Percentiles rank a stretch among this genome's conserved stretches.
These are phyloP conservation scores for Cercopithecus diana DNA, from an alignment of 2,797 vertebrate genomes.

Conservation along the genomic window DNA sequence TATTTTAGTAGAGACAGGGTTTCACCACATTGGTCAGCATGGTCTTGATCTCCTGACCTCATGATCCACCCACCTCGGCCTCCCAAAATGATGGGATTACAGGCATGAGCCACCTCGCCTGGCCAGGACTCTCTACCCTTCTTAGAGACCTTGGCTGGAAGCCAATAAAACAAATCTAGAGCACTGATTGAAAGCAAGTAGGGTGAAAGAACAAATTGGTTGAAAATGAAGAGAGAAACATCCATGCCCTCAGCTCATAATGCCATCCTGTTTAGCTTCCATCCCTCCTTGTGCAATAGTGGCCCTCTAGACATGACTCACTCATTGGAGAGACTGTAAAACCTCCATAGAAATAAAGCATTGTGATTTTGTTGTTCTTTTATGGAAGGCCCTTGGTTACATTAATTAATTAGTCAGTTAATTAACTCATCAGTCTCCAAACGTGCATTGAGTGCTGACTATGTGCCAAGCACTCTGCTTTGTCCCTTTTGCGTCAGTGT, in stretches of 20 bases:
- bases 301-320: conserved; percentile 57
- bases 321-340: conserved; percentile 27
- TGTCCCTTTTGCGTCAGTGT: background rate
- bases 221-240: background rate
- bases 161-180: background rate
- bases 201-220: background rate
- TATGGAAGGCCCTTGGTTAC: conserved; percentile 49
- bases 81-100: too few species aligned
- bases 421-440: conserved; percentile 61
- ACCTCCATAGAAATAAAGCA: conserved; percentile 19
- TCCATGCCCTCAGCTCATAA: background rate
- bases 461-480: conserved; percentile 19
- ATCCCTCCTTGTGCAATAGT: background rate
- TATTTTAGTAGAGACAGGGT: too few species aligned
- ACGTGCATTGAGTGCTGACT: background rate
- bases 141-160: background rate
- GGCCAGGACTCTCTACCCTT: background rate
- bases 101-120: too few species aligned
- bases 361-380: conserved; percentile 58
- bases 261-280: background rate
- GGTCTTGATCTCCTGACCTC: too few species aligned
- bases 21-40: too few species aligned
- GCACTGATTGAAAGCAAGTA: background rate
- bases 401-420: conserved; percentile 65
- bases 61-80: too few species aligned